Percentiles rank a stretch among this genome's conserved stretches.
These are phyloP conservation scores for Temnothorax curvispinosus DNA, from an alignment of 1,140 invertebrate species.

Conservation along the genomic window DNA sequence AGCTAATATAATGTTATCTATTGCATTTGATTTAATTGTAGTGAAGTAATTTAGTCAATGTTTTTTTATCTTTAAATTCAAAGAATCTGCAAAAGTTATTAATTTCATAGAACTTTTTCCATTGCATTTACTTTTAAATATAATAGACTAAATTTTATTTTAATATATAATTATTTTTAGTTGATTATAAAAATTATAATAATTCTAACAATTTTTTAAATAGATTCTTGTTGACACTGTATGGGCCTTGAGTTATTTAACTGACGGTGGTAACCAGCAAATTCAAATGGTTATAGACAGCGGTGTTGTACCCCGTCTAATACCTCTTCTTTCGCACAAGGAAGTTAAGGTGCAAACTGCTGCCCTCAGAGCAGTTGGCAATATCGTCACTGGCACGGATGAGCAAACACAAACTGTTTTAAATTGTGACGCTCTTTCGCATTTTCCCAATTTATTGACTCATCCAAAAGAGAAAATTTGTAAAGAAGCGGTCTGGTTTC, in stretches of 20 bases:
- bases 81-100: neutral
- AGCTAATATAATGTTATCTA: neutral
- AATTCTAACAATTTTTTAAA: slow-evolving; percentile 76
- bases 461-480: slow-evolving; percentile 95
- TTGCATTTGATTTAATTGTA: neutral
- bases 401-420: slow-evolving; percentile 96
- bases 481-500: slow-evolving; percentile 99
- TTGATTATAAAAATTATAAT: slow-evolving; percentile 35
- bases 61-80: neutral
- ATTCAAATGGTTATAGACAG: slow-evolving; percentile 99
- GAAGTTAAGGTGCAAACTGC: slow-evolving; percentile 99
- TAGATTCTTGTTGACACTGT: slow-evolving; percentile 99
- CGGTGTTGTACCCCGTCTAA: slow-evolving; percentile 96
- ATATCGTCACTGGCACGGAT: slow-evolving; percentile 99
- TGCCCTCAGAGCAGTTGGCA: slow-evolving; percentile 97
- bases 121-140: neutral
- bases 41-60: neutral
- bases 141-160: neutral
- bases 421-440: slow-evolving; percentile 92
- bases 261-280: slow-evolving; percentile 99
- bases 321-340: slow-evolving; percentile 97
- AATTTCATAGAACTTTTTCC: slow-evolving; percentile 15
- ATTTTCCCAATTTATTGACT: slow-evolving; percentile 95
- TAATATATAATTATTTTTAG: neutral
- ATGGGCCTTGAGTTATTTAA: slow-evolving; percentile 99